phyloP scores from a whole-genome alignment of 2,113 vertebrate genomes.

The Oxyura jamaicensis region DNA sequence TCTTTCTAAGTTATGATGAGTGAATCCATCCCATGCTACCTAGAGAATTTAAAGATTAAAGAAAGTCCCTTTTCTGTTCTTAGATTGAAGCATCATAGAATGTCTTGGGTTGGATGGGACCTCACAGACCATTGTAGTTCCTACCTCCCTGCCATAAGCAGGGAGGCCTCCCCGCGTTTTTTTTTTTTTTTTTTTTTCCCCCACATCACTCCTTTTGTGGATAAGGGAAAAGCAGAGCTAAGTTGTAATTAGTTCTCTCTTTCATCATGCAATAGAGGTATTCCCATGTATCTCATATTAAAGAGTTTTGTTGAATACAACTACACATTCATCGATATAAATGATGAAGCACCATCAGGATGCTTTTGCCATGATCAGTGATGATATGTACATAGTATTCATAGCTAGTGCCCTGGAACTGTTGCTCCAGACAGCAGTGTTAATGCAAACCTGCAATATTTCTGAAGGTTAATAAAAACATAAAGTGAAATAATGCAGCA shows the following conservation, averaged over 20 bases:
- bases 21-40: not conserved
- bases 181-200: not conserved
- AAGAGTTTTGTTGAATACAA: not conserved
- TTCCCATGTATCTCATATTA: not conserved
- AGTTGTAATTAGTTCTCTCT: not conserved
- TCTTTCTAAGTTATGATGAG: not conserved
- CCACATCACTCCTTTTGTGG: not conserved
- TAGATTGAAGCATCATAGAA: no score
- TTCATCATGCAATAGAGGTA: not conserved
- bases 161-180: no score
- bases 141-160: no score
- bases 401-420: not conserved
- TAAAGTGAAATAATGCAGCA: slow-evolving; percentile 30
- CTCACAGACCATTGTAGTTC: no score
- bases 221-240: not conserved
- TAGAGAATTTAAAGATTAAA: not conserved
- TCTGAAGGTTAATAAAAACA: slow-evolving; percentile 50
- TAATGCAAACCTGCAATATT: slow-evolving; percentile 8
- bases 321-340: not conserved
- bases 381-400: not conserved
- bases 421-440: not conserved
- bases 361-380: not conserved
- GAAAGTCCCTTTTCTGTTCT: not conserved
- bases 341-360: not conserved
- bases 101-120: no score